Evolutionary conservation across 2,888 invertebrate species (phyloP).

Genomic region (Digitonthophagus gazella): DNA sequence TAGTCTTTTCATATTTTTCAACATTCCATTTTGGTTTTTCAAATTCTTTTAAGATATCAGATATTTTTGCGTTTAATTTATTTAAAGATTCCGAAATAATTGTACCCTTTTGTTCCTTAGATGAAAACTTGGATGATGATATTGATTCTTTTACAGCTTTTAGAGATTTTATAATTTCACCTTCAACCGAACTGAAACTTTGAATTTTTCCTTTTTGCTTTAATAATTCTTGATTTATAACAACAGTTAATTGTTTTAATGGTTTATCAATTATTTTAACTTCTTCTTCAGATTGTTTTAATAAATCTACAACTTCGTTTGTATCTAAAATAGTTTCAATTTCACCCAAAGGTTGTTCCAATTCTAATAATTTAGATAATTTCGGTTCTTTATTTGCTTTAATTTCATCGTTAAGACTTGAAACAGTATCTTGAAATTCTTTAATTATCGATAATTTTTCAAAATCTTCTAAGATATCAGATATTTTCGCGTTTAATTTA

Average conservation of each 20-base stretch:
- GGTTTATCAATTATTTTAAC: constrained; percentile 3
- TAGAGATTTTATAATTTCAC: constrained; percentile 2
- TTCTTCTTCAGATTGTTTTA: not conserved
- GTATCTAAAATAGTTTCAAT: constrained; percentile 10
- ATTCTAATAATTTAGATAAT: constrained; percentile 23
- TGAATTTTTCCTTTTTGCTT: not conserved
- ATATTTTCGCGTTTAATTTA: constrained; percentile 17
- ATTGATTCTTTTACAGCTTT: constrained; percentile 10
- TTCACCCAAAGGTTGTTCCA: constrained; percentile 18
- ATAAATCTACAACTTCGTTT: not conserved
- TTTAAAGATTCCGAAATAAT: constrained; percentile 21
- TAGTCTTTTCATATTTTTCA: not conserved
- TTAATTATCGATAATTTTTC: constrained; percentile 16
- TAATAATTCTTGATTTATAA: constrained; percentile 3
- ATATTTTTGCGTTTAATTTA: constrained; percentile 18
- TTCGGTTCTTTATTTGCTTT: constrained; percentile 8
- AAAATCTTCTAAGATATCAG: constrained; percentile 4
- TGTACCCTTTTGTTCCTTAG: not conserved
- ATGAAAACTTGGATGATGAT: not conserved
- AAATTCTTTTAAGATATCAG: constrained; percentile 3
- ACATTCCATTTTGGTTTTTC: constrained; percentile 14
- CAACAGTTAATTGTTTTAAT: constrained; percentile 5
- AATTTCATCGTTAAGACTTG: not conserved
- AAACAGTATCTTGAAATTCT: constrained; percentile 9
- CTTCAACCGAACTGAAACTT: constrained; percentile 4